A percentile compares a stretch with the other conserved stretches of the same genome.
Conservation (phyloP, 2,888 invertebrate genomes). For the Beris morrisii region DNA sequence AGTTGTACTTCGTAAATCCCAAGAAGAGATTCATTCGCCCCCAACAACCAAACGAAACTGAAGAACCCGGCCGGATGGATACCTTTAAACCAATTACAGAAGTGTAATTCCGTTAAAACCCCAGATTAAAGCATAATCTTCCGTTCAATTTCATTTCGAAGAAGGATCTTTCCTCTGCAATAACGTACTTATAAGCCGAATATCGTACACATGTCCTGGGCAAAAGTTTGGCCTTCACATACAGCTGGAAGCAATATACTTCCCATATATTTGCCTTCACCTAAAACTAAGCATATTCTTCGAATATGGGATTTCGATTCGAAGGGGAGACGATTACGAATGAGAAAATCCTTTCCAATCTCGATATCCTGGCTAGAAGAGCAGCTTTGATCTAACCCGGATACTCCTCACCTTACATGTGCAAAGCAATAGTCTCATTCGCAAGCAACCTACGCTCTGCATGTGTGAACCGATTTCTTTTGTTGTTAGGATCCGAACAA, state of each 20-base stretch:
- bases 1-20: too few species aligned
- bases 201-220: too few species aligned
- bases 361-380: background rate
- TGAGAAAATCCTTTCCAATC: constrained; percentile 4
- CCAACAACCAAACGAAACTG: too few species aligned
- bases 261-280: background rate
- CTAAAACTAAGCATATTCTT: background rate
- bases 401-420: background rate
- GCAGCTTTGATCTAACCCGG: too few species aligned
- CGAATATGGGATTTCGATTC: constrained; percentile 1
- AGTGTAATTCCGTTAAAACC: constrained; percentile 34
- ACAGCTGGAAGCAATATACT: too few species aligned
- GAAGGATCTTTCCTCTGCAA: constrained; percentile 16
- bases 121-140: constrained; percentile 29
- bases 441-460: background rate
- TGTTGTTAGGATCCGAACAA: background rate
- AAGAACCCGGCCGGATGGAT: background rate
- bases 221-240: too few species aligned
- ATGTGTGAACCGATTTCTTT: background rate
- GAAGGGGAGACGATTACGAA: constrained; percentile 11
- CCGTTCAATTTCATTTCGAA: constrained; percentile 30
- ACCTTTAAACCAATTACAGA: constrained; percentile 32
- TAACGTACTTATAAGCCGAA: background rate
- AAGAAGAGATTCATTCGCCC: too few species aligned
- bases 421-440: too few species aligned